These are phyloP conservation scores for Syngnathus floridae DNA, from an alignment of 2,113 vertebrate genomes.

Conservation along the genomic window DNA sequence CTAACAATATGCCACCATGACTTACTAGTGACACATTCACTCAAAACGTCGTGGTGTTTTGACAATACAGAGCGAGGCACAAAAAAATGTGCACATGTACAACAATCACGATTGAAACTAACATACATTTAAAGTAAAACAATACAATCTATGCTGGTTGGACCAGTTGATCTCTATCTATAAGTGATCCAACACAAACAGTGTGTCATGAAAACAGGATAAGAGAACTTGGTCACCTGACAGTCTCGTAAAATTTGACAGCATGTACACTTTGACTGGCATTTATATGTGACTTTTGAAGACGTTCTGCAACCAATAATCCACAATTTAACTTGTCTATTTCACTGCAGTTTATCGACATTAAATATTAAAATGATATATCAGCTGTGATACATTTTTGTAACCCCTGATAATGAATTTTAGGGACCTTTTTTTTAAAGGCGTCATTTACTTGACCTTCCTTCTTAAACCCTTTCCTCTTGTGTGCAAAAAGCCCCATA, in stretches of 20 bases:
- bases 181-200: conserved; percentile 38
- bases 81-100: conserved; percentile 19
- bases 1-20: conserved; percentile 63
- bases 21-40: conserved; percentile 40
- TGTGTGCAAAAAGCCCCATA: conserved; percentile 64
- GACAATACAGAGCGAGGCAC: conserved; percentile 37
- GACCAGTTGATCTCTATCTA: conserved; percentile 39
- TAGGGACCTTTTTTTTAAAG: conserved; percentile 36
- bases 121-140: conserved; percentile 18
- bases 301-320: conserved; percentile 33
- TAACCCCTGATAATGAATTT: conserved; percentile 42
- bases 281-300: conserved; percentile 34
- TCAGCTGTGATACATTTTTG: conserved; percentile 6
- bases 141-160: conserved; percentile 48
- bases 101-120: neutral
- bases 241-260: conserved; percentile 47
- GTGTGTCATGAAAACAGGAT: conserved; percentile 39
- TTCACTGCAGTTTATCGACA: neutral
- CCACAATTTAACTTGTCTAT: conserved; percentile 9
- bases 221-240: conserved; percentile 29
- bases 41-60: conserved; percentile 41
- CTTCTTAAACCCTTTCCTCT: conserved; percentile 44
- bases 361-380: neutral
- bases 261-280: conserved; percentile 49
- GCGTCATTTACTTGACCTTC: conserved; percentile 35